Base-by-base conservation (phyloP, 1,140 invertebrate species). In the Pollicipes pollicipes region DNA sequence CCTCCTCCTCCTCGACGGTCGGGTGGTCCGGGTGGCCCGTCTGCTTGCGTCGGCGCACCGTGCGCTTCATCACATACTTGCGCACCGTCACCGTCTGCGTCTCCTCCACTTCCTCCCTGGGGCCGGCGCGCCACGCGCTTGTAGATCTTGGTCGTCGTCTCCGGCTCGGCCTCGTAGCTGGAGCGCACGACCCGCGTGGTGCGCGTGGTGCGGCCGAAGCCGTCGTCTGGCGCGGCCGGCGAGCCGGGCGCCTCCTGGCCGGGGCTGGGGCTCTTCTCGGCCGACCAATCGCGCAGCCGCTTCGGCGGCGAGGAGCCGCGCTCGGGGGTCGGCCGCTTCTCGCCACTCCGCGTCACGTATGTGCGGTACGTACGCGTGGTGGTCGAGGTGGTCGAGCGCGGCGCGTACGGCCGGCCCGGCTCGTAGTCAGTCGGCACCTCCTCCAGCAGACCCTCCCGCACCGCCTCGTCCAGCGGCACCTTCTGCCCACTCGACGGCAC, bases 401-500 rank as follows among this genome's bases (percentile, higher is more conserved):
- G 35, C 6, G 35, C 35, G 17, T 35, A 35, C 45, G 45, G 45
- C 8, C 45, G 45, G 21, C 45, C 45, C 10, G 45, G 45, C 45
- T 58, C 45, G 45, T 58, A 58, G 45, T 58, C 45, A 21, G 45
- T 21, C 45, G 45, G 45, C 45, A 58, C 45, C 21, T 58, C 45
- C 45, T 58, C 79, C 31, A 84, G 76, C 3, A 83, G 73, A 30
- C 81, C 81, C 74, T 75, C 74, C 68, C 78, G 77, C 37, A 95
- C 84, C 0, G 92, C 93, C 79, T 91, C 88, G 77, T 91, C 86
- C 68, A 95, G 86, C 1, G 87, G 84, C 75, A 94, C 85, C 13
- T 86, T 83, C 76, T 87, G 84, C 30, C 88, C 88, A 29, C 87
- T 90, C 70, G 84, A 84, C 8, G 88, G 88, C 79, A 95, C 88